Evolutionary conservation across 2,797 vertebrate species (phyloP).

Genomic region (Erethizon dorsatum): DNA sequence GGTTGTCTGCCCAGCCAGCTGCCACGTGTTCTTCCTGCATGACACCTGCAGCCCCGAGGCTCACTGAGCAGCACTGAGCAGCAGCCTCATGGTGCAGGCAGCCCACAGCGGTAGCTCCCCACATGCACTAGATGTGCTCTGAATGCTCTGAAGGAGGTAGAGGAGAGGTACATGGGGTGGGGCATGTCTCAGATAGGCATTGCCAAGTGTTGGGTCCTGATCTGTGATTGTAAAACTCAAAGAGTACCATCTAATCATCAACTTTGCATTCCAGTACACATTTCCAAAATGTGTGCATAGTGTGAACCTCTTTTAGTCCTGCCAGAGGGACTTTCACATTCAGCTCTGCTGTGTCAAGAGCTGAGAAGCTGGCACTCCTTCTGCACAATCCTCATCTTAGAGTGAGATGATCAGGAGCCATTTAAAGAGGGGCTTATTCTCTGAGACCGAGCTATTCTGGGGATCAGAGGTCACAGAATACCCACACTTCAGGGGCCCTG

Average conservation of each 20-base stretch:
- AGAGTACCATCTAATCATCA: background rate
- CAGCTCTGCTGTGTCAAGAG: background rate
- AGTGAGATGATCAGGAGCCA: background rate
- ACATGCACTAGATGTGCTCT: accelerated
- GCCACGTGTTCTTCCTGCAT: background rate
- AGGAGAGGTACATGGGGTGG: accelerated
- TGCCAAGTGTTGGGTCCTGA: accelerated
- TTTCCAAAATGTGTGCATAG: background rate
- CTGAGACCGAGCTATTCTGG: background rate
- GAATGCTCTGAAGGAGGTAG: background rate
- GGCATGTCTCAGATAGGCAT: accelerated
- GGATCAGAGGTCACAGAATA: background rate
- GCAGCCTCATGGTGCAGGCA: background rate
- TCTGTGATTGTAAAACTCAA: background rate
- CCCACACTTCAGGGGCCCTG: background rate
- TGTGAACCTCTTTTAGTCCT: background rate
- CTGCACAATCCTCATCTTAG: background rate
- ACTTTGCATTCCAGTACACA: background rate
- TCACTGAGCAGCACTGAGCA: background rate
- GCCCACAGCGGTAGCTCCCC: background rate
- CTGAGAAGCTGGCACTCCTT: background rate
- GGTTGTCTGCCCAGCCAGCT: background rate
- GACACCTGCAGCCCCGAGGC: background rate
- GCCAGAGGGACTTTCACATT: background rate
- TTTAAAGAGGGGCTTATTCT: background rate